phyloP scores from a whole-genome alignment of 23 tunicate genomes.

The Botrylloides violaceus region DNA sequence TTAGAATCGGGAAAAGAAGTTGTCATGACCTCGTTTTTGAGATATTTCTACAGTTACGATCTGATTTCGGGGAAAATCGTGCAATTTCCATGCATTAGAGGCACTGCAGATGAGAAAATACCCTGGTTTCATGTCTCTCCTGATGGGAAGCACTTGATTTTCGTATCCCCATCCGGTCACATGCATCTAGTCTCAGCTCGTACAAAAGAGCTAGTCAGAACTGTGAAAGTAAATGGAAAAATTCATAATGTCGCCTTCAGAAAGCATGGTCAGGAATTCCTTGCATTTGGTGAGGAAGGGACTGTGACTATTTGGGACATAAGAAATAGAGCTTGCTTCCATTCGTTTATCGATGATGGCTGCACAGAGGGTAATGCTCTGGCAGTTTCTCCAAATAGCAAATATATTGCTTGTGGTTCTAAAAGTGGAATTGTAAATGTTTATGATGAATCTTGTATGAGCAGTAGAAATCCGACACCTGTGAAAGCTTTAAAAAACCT shows the following conservation, averaged over 20 bases:
- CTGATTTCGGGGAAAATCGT: slow-evolving; percentile 58
- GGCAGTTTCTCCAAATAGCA: slow-evolving; percentile 42
- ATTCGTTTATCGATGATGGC: slow-evolving; percentile 63
- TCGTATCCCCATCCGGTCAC: slow-evolving; percentile 70
- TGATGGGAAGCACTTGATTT: slow-evolving; percentile 56
- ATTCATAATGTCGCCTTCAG: slow-evolving; percentile 62
- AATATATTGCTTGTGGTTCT: slow-evolving; percentile 72
- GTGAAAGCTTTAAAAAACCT: slow-evolving; percentile 64
- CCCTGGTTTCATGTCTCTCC: slow-evolving; percentile 84
- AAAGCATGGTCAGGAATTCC: slow-evolving; percentile 45
- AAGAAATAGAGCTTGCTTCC: slow-evolving; percentile 32
- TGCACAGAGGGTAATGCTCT: slow-evolving; percentile 63
- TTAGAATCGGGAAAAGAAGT: slow-evolving; percentile 54
- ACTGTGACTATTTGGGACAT: slow-evolving; percentile 61
- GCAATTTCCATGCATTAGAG: slow-evolving; percentile 22
- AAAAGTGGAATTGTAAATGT: slow-evolving; percentile 76
- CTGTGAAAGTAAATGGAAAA: slow-evolving; percentile 77
- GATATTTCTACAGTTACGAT: slow-evolving; percentile 57
- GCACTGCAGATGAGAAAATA: slow-evolving; percentile 12
- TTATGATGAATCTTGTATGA: slow-evolving; percentile 34
- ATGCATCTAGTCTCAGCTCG: slow-evolving; percentile 59
- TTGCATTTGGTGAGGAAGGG: slow-evolving; percentile 83
- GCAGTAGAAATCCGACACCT: slow-evolving; percentile 20
- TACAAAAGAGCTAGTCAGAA: slow-evolving; percentile 63
- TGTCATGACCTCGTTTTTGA: slow-evolving; percentile 47